Evolutionary conservation across 1,140 invertebrate genomes (phyloP).

Genomic region (Homarus americanus): DNA sequence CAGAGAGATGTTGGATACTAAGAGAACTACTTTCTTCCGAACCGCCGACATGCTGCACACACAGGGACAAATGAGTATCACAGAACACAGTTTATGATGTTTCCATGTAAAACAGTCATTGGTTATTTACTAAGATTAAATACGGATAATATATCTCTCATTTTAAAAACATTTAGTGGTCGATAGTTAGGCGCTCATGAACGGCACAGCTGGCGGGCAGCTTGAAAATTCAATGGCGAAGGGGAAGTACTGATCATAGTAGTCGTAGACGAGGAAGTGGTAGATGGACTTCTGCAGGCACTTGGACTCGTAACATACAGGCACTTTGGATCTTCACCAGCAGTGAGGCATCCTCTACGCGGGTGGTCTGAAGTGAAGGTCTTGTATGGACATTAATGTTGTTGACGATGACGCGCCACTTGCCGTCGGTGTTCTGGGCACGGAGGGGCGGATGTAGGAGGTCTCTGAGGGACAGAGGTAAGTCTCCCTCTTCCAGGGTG

Average conservation of each 20-base stretch:
- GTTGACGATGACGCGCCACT: slow-evolving; percentile 52
- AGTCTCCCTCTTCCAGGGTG: slow-evolving; percentile 20
- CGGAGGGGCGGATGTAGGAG: slow-evolving; percentile 30
- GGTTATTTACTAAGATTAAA: too few species aligned
- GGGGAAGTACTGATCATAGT: slow-evolving; percentile 76
- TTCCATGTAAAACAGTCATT: too few species aligned
- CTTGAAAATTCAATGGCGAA: slow-evolving; percentile 76
- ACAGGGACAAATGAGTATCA: too few species aligned
- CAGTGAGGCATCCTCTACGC: slow-evolving; percentile 71
- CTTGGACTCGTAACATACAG: slow-evolving; percentile 75
- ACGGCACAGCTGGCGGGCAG: slow-evolving; percentile 76
- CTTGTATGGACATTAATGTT: slow-evolving; percentile 64
- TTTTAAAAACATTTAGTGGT: slow-evolving; percentile 35
- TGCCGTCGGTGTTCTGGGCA: slow-evolving; percentile 34
- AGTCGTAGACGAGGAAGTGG: slow-evolving; percentile 76
- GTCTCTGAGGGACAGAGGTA: slow-evolving; percentile 49
- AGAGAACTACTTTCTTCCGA: too few species aligned
- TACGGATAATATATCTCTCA: too few species aligned
- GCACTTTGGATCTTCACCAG: slow-evolving; percentile 73
- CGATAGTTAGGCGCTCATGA: slow-evolving; percentile 71
- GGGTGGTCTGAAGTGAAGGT: slow-evolving; percentile 60
- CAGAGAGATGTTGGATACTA: too few species aligned
- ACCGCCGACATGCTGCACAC: too few species aligned
- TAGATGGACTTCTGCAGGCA: slow-evolving; percentile 76
- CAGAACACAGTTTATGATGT: too few species aligned